A percentile compares a stretch with the other conserved stretches of the same genome.
phyloP scores from a whole-genome alignment of 2,113 vertebrate genomes.

The Terrapene triunguis region DNA sequence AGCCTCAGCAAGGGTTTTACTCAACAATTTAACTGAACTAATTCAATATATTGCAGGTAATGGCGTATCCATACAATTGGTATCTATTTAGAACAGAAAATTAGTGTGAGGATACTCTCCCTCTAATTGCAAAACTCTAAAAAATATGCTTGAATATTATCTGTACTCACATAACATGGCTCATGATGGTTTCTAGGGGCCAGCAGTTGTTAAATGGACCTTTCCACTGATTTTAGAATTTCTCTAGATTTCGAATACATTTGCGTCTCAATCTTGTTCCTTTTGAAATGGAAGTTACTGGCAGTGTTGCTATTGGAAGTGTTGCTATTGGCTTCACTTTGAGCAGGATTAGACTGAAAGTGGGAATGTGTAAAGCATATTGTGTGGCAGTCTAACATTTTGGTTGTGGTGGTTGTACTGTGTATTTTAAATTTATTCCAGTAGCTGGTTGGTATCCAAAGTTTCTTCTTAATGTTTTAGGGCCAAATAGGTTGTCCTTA shows the following conservation, averaged over 20 bases:
- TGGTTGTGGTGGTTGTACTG: not conserved
- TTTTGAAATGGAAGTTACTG: not conserved
- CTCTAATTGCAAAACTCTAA: not conserved
- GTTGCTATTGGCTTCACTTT: not conserved
- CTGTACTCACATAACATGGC: not conserved
- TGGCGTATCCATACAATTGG: not conserved
- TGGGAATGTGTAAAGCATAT: not conserved
- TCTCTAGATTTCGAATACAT: not conserved
- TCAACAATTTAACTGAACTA: not conserved
- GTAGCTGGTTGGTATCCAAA: not conserved
- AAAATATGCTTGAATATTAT: not conserved
- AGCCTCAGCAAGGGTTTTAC: conserved; percentile 6
- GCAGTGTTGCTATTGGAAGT: fast-evolving
- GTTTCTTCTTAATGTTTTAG: not conserved
- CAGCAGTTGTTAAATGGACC: not conserved
- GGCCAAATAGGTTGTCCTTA: not conserved
- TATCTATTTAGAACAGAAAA: not conserved
- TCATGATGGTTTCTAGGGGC: not conserved
- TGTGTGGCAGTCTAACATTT: not conserved
- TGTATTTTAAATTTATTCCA: not conserved
- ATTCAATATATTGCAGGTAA: not conserved
- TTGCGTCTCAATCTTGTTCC: not conserved
- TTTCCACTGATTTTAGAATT: not conserved
- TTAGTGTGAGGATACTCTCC: not conserved
- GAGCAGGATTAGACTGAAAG: fast-evolving